Evolutionary conservation across 2,888 invertebrate genomes (phyloP).

Genomic region (Drosophila meridiana): DNA sequence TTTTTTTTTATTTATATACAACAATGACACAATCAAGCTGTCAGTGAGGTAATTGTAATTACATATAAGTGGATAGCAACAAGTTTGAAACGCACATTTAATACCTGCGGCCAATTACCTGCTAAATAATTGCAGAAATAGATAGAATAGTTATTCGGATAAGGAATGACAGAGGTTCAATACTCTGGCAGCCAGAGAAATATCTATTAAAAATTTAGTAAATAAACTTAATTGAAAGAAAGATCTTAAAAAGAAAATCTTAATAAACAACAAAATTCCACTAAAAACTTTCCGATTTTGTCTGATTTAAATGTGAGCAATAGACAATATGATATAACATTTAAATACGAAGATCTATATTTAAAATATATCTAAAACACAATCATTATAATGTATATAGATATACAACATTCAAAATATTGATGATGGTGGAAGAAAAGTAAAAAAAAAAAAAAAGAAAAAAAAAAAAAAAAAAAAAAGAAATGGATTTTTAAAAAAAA

Average conservation of each 20-base stretch:
- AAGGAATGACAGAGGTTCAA: neutral
- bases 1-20: conserved; percentile 30
- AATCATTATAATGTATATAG: neutral
- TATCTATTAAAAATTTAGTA: neutral
- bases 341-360: neutral
- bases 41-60: conserved; percentile 62
- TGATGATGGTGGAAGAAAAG: no score
- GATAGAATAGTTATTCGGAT: neutral
- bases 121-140: conserved; percentile 12
- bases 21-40: conserved; percentile 60
- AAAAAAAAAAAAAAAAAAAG: no score
- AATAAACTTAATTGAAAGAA: neutral
- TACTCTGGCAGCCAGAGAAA: neutral
- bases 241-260: neutral
- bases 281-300: no score
- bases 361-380: neutral
- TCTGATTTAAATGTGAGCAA: no score
- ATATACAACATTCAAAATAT: no score
- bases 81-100: conserved; percentile 12
- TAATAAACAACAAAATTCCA: no score
- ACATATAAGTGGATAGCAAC: conserved; percentile 44
- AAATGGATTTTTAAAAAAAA: no score
- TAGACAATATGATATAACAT: neutral
- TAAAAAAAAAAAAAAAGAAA: no score
- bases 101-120: conserved; percentile 21